Evolutionary conservation across 1,140 invertebrate genomes (phyloP), one percentile per base, ranked within the genome.

Genomic region (Drosophila guanche): DNA sequence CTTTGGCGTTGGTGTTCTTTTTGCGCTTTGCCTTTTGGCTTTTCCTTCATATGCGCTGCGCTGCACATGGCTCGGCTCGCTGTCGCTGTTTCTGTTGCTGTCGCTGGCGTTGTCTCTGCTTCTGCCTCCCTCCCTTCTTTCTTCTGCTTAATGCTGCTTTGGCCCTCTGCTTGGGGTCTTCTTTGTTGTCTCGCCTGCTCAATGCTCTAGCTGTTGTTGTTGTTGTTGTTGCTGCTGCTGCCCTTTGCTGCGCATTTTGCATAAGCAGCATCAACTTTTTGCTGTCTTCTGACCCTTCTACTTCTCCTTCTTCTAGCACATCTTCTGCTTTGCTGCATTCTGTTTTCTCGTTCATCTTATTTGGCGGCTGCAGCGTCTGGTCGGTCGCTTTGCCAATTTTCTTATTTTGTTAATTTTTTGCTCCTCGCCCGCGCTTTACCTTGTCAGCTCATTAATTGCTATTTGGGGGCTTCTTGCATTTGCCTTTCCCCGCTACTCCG

Each of bases 1-100:
- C 71, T 86, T 88, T 81, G 69, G 83, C 80, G 79, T 85, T 84
- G 80, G 79, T 83, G 81, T 86, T 80, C 72, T 80, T 88, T 76
- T 78, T 86, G 83, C 83, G 59, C 69, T 86, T 75, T 71, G 81
- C 77, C 73, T 88, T 88, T 86, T 88, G 65, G 68, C 83, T 80
- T 79, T 81, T 86, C 71, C 71, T 75, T 75, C 70, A 74, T 29
- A 66, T 58, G 69, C 69, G 69, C 53, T 56, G 29, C 43, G 45
- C 50, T 45, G 71, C 48, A 55, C n/a, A 43, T 40, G 14, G 53
- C 41, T 37, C 33, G 33, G 33, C 33, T 37, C 33, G 33, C 12
- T 37, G 33, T 37, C 51, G 29, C 42, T 41, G 27, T 43, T n/a
- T 20, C 56, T 6, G 23, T 12, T 45, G n/a, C 57, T 68, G 45